Evolutionary conservation across 2,888 invertebrate species (phyloP).

Genomic region (Trisateles emortualis): DNA sequence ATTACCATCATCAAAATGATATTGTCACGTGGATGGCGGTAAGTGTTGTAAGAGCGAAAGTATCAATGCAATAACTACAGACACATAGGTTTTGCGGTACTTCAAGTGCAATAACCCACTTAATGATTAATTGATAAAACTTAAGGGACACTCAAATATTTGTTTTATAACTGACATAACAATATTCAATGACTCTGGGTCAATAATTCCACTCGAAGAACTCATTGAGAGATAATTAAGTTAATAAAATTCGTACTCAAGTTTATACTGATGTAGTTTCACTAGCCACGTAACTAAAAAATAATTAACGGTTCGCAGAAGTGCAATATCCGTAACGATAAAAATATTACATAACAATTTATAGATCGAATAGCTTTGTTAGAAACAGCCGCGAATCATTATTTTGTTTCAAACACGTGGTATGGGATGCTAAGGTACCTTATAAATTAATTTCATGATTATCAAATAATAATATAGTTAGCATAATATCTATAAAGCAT

Average conservation of each 20-base stretch:
- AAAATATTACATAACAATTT: conserved; percentile 42
- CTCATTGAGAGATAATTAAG: background rate
- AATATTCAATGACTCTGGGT: conserved; percentile 16
- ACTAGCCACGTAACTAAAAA: conserved; percentile 22
- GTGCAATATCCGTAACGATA: conserved; percentile 45
- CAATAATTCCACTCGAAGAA: conserved; percentile 8
- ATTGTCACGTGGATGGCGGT: no score
- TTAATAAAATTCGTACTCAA: no score
- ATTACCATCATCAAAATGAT: no score
- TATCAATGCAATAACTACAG: no score
- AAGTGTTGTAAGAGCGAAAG: no score
- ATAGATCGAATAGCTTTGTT: conserved; percentile 26
- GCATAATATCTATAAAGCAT: no score
- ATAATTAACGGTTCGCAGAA: conserved; percentile 33
- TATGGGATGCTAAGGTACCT: no score
- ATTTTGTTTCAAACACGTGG: background rate
- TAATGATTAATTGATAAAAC: conserved; percentile 36
- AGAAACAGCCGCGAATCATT: background rate
- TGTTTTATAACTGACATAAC: conserved; percentile 23
- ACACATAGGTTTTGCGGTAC: no score
- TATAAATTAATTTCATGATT: no score
- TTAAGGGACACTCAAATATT: no score
- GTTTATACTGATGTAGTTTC: no score
- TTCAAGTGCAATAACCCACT: conserved; percentile 25
- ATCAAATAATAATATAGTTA: no score